Evolutionary conservation across 1,140 invertebrate genomes (phyloP).

Genomic region (Spodoptera litura): DNA sequence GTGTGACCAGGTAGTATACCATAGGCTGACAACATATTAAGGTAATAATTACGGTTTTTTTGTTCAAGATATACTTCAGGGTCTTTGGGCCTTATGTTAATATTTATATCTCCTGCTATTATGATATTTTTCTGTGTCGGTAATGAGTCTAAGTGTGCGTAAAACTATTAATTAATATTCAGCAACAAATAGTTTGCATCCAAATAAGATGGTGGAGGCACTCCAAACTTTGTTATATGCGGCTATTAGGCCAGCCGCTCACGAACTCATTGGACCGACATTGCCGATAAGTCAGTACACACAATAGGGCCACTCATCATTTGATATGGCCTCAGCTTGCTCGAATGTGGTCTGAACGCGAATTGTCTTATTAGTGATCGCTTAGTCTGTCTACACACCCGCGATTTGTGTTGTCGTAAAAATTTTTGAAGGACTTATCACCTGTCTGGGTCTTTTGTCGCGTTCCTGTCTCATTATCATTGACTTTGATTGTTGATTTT

Average conservation of each 20-base stretch:
- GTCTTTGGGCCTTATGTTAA: no score
- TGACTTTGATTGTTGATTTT: neutral
- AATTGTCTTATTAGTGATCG: constrained; percentile 77
- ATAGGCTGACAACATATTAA: no score
- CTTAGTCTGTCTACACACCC: constrained; percentile 47
- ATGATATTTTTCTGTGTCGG: no score
- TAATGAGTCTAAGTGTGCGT: no score
- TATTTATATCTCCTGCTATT: no score
- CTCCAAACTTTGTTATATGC: constrained; percentile 67
- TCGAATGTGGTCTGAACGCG: constrained; percentile 64
- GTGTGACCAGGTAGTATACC: no score
- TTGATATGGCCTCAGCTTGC: constrained; percentile 74
- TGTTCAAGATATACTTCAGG: no score
- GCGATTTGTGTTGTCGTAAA: constrained; percentile 45
- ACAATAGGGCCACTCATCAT: constrained; percentile 76
- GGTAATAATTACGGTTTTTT: no score
- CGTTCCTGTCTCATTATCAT: constrained; percentile 13
- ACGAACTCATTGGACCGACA: constrained; percentile 66
- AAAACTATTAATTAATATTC: constrained; percentile 64
- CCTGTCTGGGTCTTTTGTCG: constrained; percentile 4
- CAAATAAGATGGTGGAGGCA: constrained; percentile 61
- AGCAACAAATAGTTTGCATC: constrained; percentile 62
- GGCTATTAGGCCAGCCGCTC: constrained; percentile 63
- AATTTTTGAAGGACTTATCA: constrained; percentile 20
- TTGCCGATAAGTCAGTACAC: constrained; percentile 64